These are phyloP conservation scores for Diadema setosum DNA, from an alignment of 35 echinoderm and acorn worm species.

Conservation along the genomic window DNA sequence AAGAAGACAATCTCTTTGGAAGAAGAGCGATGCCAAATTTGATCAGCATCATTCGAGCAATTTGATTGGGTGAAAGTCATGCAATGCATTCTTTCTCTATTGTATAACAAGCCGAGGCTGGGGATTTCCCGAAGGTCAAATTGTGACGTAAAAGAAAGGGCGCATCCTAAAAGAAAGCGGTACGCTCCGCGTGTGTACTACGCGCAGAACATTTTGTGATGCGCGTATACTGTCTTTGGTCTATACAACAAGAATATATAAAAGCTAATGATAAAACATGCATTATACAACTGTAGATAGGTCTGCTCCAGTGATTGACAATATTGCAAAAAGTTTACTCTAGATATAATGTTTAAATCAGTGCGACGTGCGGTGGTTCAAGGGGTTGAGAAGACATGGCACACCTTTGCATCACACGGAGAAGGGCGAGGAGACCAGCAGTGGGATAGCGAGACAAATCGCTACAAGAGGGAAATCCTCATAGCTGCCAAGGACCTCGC, in stretches of 20 bases:
- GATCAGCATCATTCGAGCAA: not conserved
- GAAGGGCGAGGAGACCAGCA: slow-evolving; percentile 47
- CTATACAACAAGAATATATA: not conserved
- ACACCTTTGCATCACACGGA: slow-evolving; percentile 77
- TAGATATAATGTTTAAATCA: slow-evolving; percentile 79
- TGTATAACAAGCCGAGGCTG: not conserved
- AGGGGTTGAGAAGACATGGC: slow-evolving; percentile 90
- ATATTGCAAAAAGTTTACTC: not conserved
- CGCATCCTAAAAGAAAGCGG: not conserved
- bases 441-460: slow-evolving; percentile 85
- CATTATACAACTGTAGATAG: too few species aligned
- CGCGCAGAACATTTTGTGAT: not conserved
- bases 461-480: slow-evolving; percentile 83
- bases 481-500: slow-evolving; percentile 45
- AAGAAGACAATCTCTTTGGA: not conserved
- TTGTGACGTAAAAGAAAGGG: not conserved
- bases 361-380: slow-evolving; percentile 66
- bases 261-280: not conserved
- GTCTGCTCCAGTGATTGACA: too few species aligned
- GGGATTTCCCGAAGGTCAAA: not conserved
- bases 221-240: not conserved
- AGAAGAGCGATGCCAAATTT: not conserved
- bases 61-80: not conserved
- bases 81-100: not conserved
- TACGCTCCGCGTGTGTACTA: not conserved